A percentile compares a stretch with the other conserved stretches of the same genome.
Evolutionary conservation across 2,888 invertebrate species (phyloP).

Genomic region (Leptodirus hochenwartii): DNA sequence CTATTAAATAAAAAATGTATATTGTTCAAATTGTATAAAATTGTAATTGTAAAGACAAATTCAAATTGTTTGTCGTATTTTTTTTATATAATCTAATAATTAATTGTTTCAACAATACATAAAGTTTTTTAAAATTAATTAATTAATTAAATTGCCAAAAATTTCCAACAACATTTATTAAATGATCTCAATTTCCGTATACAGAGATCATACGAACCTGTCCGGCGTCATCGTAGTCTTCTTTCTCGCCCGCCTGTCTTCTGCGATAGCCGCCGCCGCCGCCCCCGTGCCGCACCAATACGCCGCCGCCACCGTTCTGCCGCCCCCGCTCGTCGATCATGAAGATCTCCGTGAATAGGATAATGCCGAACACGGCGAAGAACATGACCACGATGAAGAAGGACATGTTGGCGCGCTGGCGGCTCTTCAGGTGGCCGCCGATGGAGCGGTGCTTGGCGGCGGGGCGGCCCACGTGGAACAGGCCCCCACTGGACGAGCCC

Average conservation of each 20-base stretch:
- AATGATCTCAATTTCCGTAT: too few species aligned
- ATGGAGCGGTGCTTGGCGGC: too few species aligned
- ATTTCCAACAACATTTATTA: too few species aligned
- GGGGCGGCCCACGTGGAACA: constrained; percentile 10
- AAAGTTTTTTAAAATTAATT: too few species aligned
- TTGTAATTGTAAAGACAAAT: too few species aligned
- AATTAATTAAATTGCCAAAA: too few species aligned
- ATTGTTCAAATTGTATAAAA: too few species aligned
- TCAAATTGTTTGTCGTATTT: too few species aligned
- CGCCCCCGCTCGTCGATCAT: constrained; percentile 43
- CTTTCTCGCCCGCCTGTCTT: constrained; percentile 33
- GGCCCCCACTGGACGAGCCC: constrained; percentile 9
- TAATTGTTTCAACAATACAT: too few species aligned
- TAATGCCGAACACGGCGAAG: constrained; percentile 74
- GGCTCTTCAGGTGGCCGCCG: constrained; percentile 32
- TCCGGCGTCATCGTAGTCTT: constrained; percentile 52
- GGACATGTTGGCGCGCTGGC: constrained; percentile 72
- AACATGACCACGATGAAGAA: constrained; percentile 83
- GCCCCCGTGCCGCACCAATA: constrained; percentile 33
- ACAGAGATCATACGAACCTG: constrained; percentile 22
- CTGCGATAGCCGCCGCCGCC: constrained; percentile 31
- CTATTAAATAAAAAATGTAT: too few species aligned
- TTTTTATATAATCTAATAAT: too few species aligned
- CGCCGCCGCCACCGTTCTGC: constrained; percentile 30
- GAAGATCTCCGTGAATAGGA: constrained; percentile 72